Base-by-base conservation (phyloP, 1,140 invertebrate species). In the Hycleus phaleratus region DNA sequence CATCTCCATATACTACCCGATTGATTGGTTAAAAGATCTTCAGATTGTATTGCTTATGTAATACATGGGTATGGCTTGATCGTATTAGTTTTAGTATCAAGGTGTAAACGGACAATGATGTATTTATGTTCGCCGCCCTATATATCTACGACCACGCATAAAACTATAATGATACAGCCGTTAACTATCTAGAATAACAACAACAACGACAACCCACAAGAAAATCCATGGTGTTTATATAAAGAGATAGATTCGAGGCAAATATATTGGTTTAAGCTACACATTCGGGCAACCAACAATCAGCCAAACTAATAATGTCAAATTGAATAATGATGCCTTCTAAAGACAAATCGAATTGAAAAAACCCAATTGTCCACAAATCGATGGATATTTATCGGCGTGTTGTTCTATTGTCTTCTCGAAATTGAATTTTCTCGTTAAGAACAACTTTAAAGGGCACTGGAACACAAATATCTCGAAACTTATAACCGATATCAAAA, bases 21-120 rank as follows among this genome's bases (percentile, higher is more conserved):
- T 32, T 32, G 32, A 32, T 32, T 32, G 7, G 32, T 32, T 32
- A 32, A 40, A 26, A 53, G 51, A 53, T 53, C 50, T 32, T 44
- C 50, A 44, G 53, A 56, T 56, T 56, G 46, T 24, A 45, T 46
- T 26, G 45, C 54, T 56, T 56, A 46, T 56, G 54, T 56, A 56
- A 56, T 49, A 56, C 54, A 56, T 56, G 54, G 54, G 54, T 56
- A 49, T 10, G 54, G 54, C 47, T 43, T 56, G 54, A 56, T 56
- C 54, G 54, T 46, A 56, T 56, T 56, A 56, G 54, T 26, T 26
- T 18, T 47, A 47, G 47, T 56, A 58, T 58, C 56, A 47, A 58
- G 56, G 56, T 58, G 56, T 58, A 58, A 58, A 58, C 56, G 49
- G 56, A 58, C 56, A 51, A 52, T 58, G 56, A 58, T 58, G 56